Conservation (phyloP, 1,140 invertebrate genomes). For the Ctenoplectra terminalis region DNA sequence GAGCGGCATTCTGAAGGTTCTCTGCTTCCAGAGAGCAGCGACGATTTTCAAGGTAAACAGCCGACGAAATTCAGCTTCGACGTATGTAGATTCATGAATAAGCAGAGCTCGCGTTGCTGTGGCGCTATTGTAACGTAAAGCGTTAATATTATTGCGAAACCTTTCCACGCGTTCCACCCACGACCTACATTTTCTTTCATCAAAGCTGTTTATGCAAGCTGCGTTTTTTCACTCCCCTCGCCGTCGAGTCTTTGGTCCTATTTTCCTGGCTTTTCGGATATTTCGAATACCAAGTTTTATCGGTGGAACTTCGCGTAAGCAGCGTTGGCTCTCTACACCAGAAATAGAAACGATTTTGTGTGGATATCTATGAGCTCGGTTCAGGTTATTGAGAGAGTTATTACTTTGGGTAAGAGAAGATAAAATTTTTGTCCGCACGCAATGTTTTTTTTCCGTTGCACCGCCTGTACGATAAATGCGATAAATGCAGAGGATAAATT, state of each 20-base stretch:
- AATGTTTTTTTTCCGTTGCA: neutral
- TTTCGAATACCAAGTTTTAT: neutral
- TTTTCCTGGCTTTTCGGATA: neutral
- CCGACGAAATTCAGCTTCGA: neutral
- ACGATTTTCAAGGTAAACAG: neutral
- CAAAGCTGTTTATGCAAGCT: slow-evolving; percentile 11
- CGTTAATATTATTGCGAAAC: slow-evolving; percentile 37
- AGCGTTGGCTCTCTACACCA: neutral
- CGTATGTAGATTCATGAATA: slow-evolving; percentile 9
- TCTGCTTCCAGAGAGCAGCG: neutral
- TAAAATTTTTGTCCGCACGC: too few species aligned
- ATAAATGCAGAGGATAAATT: neutral
- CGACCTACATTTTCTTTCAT: slow-evolving; percentile 24
- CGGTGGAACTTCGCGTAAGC: neutral
- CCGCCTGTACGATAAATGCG: too few species aligned
- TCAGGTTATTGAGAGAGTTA: neutral
- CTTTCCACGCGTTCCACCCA: neutral
- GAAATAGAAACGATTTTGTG: neutral
- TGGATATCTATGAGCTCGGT: too few species aligned
- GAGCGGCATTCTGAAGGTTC: neutral
- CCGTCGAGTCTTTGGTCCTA: neutral
- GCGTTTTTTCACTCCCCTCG: neutral
- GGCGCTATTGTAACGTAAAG: neutral
- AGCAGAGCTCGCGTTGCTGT: neutral
- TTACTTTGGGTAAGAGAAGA: too few species aligned